Evolutionary conservation across 2,797 vertebrate genomes (phyloP).

Genomic region (Nothura maculosa): DNA sequence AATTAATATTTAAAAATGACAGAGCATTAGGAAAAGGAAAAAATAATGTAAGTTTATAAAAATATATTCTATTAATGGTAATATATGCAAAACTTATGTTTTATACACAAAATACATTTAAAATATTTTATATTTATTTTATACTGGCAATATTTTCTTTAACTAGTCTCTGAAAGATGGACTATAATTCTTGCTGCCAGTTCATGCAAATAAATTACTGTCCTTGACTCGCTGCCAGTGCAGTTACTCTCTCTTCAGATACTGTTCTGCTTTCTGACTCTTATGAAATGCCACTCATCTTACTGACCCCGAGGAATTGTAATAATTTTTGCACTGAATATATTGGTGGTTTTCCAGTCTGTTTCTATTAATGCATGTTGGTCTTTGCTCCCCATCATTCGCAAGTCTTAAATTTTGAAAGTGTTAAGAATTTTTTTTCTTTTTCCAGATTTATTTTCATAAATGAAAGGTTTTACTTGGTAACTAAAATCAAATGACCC

Average conservation of each 20-base stretch:
- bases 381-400: neutral
- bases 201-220: neutral
- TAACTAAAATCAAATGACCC: neutral
- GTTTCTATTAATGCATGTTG: neutral
- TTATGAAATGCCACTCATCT: neutral
- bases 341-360: neutral
- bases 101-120: neutral
- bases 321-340: neutral
- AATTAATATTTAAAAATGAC: neutral
- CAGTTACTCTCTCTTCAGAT: neutral
- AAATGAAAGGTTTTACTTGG: neutral
- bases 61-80: no score
- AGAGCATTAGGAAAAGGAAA: neutral
- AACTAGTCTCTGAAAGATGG: neutral
- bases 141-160: neutral
- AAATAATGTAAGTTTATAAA: neutral
- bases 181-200: neutral
- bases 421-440: neutral
- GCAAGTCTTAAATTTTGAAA: neutral
- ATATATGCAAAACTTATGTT: no score
- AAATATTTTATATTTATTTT: no score
- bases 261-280: neutral
- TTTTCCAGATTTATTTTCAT: neutral
- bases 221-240: neutral
- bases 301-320: neutral